Percentiles rank a stretch among this genome's conserved stretches.
These are phyloP conservation scores for Sinhomidia bicolor DNA, from an alignment of 2,888 invertebrate species.

Conservation along the genomic window DNA sequence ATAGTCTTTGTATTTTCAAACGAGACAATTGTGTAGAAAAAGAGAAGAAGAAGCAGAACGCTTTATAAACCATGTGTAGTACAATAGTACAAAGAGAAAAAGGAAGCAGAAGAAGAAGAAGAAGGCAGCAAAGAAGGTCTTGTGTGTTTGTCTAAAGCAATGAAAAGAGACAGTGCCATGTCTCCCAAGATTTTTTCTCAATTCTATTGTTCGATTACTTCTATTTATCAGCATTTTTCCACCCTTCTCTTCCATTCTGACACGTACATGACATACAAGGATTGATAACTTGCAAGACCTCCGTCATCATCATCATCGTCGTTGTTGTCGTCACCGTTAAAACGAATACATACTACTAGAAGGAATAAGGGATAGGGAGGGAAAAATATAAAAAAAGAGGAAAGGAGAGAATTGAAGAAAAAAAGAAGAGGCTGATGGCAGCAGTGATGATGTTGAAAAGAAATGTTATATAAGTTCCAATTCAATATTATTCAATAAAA, in stretches of 20 bases:
- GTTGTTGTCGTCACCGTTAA: background rate
- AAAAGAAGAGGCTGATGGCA: background rate
- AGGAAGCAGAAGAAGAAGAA: constrained; percentile 37
- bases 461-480: constrained; percentile 19
- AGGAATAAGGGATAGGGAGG: too few species aligned
- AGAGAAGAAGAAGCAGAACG: background rate
- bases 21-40: constrained; percentile 30
- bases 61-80: too few species aligned
- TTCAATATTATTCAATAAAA: constrained; percentile 24
- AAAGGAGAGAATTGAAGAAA: background rate
- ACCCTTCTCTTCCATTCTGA: constrained; percentile 29
- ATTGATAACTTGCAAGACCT: constrained; percentile 56
- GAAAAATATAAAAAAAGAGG: background rate
- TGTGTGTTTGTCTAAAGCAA: constrained; percentile 31
- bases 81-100: constrained; percentile 15
- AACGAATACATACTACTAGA: too few species aligned
- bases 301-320: constrained; percentile 1
- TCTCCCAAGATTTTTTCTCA: background rate
- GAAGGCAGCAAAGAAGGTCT: constrained; percentile 9
- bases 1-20: constrained; percentile 34
- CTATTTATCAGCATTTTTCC: constrained; percentile 53
- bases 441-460: background rate
- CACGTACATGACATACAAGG: constrained; percentile 58
- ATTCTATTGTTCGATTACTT: constrained; percentile 49
- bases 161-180: constrained; percentile 51